Base-by-base conservation (phyloP, 2,113 vertebrate species). In the Pao palembangensis region DNA sequence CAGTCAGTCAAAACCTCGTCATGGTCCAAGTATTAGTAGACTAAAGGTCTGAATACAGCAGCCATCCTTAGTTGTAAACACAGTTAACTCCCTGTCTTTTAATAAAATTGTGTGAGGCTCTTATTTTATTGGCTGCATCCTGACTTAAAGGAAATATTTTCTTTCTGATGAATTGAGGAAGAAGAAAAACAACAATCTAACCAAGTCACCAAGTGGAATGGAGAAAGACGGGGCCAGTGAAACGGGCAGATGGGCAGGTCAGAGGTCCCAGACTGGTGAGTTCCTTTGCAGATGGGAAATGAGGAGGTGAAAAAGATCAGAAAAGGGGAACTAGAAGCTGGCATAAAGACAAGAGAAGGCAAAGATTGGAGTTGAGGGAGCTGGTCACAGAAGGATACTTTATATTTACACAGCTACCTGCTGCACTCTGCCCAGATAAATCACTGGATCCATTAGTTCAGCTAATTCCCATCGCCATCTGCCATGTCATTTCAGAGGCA, bases 381-480 rank as follows among this genome's bases (percentile, higher is more conserved):
- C 42, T 23, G 20, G 8, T 69, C 84, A 78, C 80, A 77, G 69
- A 86, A 82, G 67, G 69, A 83, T 70, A 67, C 75, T 66, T 84
- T 69, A 75, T 65, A 85, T 87, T 86, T 79, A 75, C 75, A 81
- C 66, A 69, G 70, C 55, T 80, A 68, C 76, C 77, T 0, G 11
- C 66, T 77, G 74, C 75, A 76, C 51, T 57, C 67, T 17, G 72
- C 78, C 75, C 71, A 74, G 64, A 85, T 76, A 81, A 79, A 71
- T 80, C 65, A 4, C 58, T 68, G 65, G 74, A 81, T 84, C 79
- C 78, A 88, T 86, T 86, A 84, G 78, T 71, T 83, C 58, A 62
- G 74, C 79, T 85, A 81, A 89, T 87, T 89, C 86, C 80, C 81
- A 59, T 76, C 55, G 17, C 85, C 88, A 89, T 85, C 86, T 89